phyloP scores from a whole-genome alignment of 2,113 vertebrate genomes.

The Glaucomys volans region DNA sequence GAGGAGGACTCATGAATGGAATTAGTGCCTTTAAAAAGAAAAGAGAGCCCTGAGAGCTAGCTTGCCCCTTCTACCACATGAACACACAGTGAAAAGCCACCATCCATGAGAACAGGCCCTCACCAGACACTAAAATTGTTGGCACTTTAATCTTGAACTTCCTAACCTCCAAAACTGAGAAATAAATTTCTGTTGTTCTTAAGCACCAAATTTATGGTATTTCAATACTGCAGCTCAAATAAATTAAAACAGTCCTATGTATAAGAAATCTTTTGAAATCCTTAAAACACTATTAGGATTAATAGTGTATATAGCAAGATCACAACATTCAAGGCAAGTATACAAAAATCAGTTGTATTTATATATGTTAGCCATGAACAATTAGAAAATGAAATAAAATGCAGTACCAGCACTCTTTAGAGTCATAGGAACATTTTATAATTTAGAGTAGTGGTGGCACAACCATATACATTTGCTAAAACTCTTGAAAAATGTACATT shows the following conservation, averaged over 20 bases:
- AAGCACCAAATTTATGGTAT: background rate
- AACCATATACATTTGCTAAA: background rate
- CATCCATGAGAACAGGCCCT: background rate
- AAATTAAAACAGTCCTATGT: background rate
- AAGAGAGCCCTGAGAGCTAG: background rate
- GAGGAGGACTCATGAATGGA: background rate
- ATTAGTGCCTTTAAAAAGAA: background rate
- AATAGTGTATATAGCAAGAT: background rate
- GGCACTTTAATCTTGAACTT: background rate
- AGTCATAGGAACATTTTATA: background rate
- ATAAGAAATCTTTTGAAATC: background rate
- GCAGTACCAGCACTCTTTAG: background rate
- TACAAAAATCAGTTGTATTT: background rate
- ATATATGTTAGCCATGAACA: background rate
- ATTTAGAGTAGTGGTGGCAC: background rate
- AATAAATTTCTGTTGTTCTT: background rate
- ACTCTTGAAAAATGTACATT: background rate
- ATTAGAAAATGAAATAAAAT: conserved; percentile 32
- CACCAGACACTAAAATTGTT: background rate
- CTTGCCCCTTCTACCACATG: background rate
- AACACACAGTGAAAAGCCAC: background rate
- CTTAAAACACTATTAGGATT: conserved; percentile 26
- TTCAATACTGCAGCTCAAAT: background rate
- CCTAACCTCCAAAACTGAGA: background rate
- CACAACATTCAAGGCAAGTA: background rate